These are phyloP conservation scores for Cygnus buccinator DNA, from an alignment of 2,113 vertebrate genomes.

Conservation along the genomic window DNA sequence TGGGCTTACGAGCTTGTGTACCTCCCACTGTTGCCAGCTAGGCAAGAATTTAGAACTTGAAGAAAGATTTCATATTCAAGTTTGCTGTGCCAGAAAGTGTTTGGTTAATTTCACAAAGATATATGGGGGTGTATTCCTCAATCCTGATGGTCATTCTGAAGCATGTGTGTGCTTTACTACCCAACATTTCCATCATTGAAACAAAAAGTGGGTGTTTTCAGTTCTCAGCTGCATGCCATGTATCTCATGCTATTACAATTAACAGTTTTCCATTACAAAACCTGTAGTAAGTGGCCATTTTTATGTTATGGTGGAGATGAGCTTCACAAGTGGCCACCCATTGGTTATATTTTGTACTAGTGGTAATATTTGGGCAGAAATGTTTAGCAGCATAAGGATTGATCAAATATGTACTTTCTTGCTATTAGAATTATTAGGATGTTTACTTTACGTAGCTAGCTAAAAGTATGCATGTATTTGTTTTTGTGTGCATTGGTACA, in stretches of 20 bases:
- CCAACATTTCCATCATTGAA: neutral
- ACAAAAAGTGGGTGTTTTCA: neutral
- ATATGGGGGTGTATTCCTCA: neutral
- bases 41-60: neutral
- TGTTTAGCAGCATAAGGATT: neutral
- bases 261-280: neutral
- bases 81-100: neutral
- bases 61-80: neutral
- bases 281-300: fast-evolving
- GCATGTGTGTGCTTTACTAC: neutral
- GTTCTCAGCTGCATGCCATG: neutral
- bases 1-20: neutral
- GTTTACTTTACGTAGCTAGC: neutral
- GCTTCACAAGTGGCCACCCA: fast-evolving
- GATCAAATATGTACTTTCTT: neutral
- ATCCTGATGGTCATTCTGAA: neutral
- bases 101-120: neutral
- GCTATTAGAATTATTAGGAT: neutral
- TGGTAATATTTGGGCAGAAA: neutral
- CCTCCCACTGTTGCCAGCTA: neutral
- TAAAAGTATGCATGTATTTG: neutral
- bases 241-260: neutral
- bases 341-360: neutral
- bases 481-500: neutral
- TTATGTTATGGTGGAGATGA: neutral